These are phyloP conservation scores for Plumapathes pennacea DNA, from an alignment of 92 coral and sea anemone genomes.

Conservation along the genomic window DNA sequence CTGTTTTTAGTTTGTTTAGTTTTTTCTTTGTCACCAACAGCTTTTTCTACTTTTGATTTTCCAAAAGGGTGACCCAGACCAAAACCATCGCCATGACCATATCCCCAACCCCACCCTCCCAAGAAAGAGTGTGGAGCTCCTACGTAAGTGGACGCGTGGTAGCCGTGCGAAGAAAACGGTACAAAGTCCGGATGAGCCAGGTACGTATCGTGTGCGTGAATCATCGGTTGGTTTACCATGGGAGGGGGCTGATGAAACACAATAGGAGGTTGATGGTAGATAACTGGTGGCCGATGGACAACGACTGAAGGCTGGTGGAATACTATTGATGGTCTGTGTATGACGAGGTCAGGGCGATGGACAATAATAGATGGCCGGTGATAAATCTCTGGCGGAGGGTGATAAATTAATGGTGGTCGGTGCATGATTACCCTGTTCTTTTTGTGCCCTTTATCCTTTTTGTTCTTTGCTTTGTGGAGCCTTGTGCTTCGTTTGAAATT, in stretches of 20 bases:
- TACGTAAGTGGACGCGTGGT: conserved; percentile 54
- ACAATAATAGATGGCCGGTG: conserved; percentile 74
- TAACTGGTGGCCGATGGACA: conserved; percentile 80
- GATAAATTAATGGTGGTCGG: conserved; percentile 79
- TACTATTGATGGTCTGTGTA: conserved; percentile 80
- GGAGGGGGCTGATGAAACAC: conserved; percentile 93
- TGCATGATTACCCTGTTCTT: conserved; percentile 70
- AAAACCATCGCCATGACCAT: conserved; percentile 11
- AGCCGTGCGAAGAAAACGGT: conserved; percentile 40
- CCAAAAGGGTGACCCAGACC: conserved; percentile 22
- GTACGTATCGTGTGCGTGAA: conserved; percentile 74
- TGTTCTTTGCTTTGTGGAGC: neutral
- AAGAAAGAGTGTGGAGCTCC: conserved; percentile 76
- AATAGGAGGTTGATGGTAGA: conserved; percentile 79
- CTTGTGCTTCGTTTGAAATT: conserved; percentile 23
- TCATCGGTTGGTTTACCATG: conserved; percentile 67
- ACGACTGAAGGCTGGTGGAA: conserved; percentile 85
- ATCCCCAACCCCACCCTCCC: conserved; percentile 62
- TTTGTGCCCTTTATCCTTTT: conserved; percentile 38
- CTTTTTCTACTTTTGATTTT: conserved; percentile 50
- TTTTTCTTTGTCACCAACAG: conserved; percentile 8
- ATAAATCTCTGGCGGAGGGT: conserved; percentile 90
- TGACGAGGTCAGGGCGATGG: conserved; percentile 82
- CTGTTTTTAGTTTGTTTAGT: conserved; percentile 14
- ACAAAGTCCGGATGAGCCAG: conserved; percentile 56